phyloP scores from a whole-genome alignment of 1,140 invertebrate species.

The Drosophila repleta region DNA sequence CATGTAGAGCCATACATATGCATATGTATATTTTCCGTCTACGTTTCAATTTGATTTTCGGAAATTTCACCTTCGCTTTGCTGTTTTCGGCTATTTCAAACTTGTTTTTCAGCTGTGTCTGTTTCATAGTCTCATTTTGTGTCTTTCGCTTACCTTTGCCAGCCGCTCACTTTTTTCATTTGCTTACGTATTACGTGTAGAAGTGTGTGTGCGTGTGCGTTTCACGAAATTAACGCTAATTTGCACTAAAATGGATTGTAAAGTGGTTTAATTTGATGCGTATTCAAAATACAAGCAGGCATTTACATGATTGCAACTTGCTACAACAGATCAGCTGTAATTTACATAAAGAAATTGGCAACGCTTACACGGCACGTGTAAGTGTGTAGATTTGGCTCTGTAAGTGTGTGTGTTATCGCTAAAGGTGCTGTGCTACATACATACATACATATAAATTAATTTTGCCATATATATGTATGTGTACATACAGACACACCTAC shows the following conservation, averaged over 20 bases:
- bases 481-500: neutral
- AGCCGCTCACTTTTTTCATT: slow-evolving; percentile 77
- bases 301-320: slow-evolving; percentile 17
- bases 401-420: slow-evolving; percentile 45
- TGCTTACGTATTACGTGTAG: slow-evolving; percentile 76
- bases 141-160: slow-evolving; percentile 48
- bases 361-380: slow-evolving; percentile 51
- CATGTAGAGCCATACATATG: slow-evolving; percentile 51
- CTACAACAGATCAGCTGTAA: slow-evolving; percentile 57
- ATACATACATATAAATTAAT: neutral
- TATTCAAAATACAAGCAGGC: slow-evolving; percentile 13
- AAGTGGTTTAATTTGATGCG: slow-evolving; percentile 62
- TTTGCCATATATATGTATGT: slow-evolving; percentile 1
- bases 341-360: slow-evolving; percentile 61
- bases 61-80: slow-evolving; percentile 80
- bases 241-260: slow-evolving; percentile 58
- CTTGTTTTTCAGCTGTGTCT: slow-evolving; percentile 74
- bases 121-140: slow-evolving; percentile 58
- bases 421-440: slow-evolving; percentile 19
- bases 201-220: slow-evolving; percentile 68
- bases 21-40: slow-evolving; percentile 72
- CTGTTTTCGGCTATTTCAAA: slow-evolving; percentile 79
- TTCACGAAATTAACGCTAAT: slow-evolving; percentile 66
- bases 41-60: slow-evolving; percentile 80
- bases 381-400: slow-evolving; percentile 24